Evolutionary conservation across 2,888 invertebrate genomes (phyloP).

Genomic region (Hirtodrosophila confusa): DNA sequence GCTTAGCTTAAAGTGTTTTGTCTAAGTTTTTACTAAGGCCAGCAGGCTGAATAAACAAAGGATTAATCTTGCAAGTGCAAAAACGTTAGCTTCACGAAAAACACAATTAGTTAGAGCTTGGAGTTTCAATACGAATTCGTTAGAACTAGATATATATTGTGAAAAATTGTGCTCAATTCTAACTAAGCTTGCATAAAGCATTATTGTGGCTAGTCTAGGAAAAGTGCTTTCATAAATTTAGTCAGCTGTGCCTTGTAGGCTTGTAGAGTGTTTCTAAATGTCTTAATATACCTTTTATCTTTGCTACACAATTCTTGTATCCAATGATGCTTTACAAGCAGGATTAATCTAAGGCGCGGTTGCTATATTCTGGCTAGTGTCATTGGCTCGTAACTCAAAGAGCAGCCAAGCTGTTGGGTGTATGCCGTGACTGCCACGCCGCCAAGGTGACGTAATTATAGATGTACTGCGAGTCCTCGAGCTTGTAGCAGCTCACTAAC

Average conservation of each 20-base stretch:
- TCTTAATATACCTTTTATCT: too few species aligned
- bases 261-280: too few species aligned
- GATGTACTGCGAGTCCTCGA: constrained; percentile 61
- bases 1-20: not conserved
- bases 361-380: constrained; percentile 7
- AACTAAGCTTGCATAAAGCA: too few species aligned
- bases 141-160: too few species aligned
- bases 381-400: constrained; percentile 5
- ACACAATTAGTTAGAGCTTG: too few species aligned
- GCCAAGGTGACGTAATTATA: constrained; percentile 76
- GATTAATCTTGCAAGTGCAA: constrained; percentile 2
- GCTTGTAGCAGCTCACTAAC: constrained; percentile 17
- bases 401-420: constrained; percentile 15
- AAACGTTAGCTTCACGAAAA: not conserved
- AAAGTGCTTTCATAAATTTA: too few species aligned
- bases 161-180: too few species aligned
- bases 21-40: not conserved
- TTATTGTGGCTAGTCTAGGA: too few species aligned
- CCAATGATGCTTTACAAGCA: not conserved
- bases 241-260: too few species aligned
- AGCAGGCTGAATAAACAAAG: too few species aligned
- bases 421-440: constrained; percentile 37
- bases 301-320: too few species aligned
- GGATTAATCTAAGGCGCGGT: constrained; percentile 3
- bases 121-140: too few species aligned